Evolutionary conservation across 92 coral and sea anemone genomes (phyloP).

Genomic region (Zoanthus sociatus): DNA sequence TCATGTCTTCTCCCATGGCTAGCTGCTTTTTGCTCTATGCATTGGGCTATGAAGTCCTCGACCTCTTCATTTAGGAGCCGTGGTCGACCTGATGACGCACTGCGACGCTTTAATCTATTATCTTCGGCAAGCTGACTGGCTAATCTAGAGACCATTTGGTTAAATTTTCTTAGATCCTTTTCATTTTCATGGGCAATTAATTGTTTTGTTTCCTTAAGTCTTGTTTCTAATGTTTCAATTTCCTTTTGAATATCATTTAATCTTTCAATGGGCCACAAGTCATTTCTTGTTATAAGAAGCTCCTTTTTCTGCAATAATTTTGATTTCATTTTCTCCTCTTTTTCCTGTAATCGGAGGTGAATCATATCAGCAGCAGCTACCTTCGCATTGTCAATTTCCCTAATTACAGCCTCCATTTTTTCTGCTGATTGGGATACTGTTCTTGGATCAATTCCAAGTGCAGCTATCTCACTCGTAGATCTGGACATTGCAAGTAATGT

Average conservation of each 20-base stretch:
- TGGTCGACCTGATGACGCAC: slow-evolving; percentile 47
- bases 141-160: slow-evolving; percentile 60
- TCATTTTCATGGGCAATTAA: slow-evolving; percentile 43
- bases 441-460: slow-evolving; percentile 58
- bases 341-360: slow-evolving; percentile 53
- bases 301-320: slow-evolving; percentile 52
- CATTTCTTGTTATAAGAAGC: slow-evolving; percentile 33
- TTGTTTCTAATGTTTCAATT: slow-evolving; percentile 25
- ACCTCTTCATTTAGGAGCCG: slow-evolving; percentile 42
- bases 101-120: slow-evolving; percentile 49
- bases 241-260: slow-evolving; percentile 48
- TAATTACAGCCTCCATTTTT: slow-evolving; percentile 46
- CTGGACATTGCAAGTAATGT: slow-evolving; percentile 64
- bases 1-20: slow-evolving; percentile 40
- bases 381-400: slow-evolving; percentile 47
- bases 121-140: slow-evolving; percentile 48
- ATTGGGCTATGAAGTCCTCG: slow-evolving; percentile 51
- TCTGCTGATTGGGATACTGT: slow-evolving; percentile 54
- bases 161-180: slow-evolving; percentile 44
- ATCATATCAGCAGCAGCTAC: slow-evolving; percentile 60
- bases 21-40: slow-evolving; percentile 52
- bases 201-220: slow-evolving; percentile 50
- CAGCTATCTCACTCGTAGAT: slow-evolving; percentile 42
- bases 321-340: slow-evolving; percentile 47
- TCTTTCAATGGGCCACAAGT: slow-evolving; percentile 51